Base-by-base conservation (phyloP, 2,797 vertebrate species). In the Microtus agrestis region DNA sequence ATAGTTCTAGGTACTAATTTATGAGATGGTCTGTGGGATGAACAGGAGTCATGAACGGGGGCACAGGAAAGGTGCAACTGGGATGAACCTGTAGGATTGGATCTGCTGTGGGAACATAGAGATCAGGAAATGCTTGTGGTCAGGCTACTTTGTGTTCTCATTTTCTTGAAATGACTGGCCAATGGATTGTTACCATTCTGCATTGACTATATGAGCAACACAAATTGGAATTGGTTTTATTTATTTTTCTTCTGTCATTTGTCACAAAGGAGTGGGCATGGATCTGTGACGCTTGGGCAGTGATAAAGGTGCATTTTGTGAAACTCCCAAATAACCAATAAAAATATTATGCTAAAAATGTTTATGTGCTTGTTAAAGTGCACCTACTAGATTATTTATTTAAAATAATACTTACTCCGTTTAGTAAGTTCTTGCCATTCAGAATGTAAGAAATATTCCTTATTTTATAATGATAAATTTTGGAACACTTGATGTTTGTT, bases 41-140 rank as follows among this genome's bases (percentile, higher is more conserved):
- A 5, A 79, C 5, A 23, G 19, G 34, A n/a, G 51, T 5, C 19
- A n/a, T n/a, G 17, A 1, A n/a, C 12, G 23, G 19, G 14, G 46
- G 21, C 1, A 78, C n/a, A n/a, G 34, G 34, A 14, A 13, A 3
- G 2, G 1, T 56, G 10, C 2, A 13, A 11, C 10, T 56, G 11
- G 34, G 48, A 79, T n/a, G 34, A 79, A 10, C 5, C 77, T 23
- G 6, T 14, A 5, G 19, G 31, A 23, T 13, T 54, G 31, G 31
- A 8, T 56, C 31, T 79, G 17, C 51, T 56, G 31, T 51, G 21
- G 29, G 48, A 54, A 23, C 10, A 54, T 10, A 54, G 19, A 54
- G 5, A 54, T 19, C 51, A 23, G 9, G n/a, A 34, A n/a, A n/a
- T 54, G 2, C 54, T 19, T 54, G 5, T 54, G 19, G 48, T 11